Evolutionary conservation across 2,113 vertebrate species (phyloP).

Genomic region (Hymenochirus boettgeri): DNA sequence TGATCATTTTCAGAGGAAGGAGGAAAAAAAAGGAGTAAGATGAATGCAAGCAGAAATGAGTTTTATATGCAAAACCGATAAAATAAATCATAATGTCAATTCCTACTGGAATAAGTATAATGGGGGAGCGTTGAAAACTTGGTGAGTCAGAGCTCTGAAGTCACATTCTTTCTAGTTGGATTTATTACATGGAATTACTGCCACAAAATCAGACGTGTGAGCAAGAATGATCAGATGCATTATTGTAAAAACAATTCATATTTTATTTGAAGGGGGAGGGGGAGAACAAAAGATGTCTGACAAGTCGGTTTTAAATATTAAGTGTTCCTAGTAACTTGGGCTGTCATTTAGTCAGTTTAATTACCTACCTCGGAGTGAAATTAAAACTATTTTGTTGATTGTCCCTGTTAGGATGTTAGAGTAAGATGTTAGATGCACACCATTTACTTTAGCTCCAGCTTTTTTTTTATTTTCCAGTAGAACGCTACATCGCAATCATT

Average conservation of each 20-base stretch:
- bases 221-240: conserved; percentile 11
- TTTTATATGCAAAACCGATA: conserved; percentile 39
- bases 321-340: conserved; percentile 44
- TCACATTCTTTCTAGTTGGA: conserved; percentile 14
- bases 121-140: conserved; percentile 19
- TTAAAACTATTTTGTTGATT: conserved; percentile 50
- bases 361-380: conserved; percentile 51
- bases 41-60: conserved; percentile 37
- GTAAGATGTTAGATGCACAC: conserved; percentile 41
- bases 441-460: conserved; percentile 36
- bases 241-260: conserved; percentile 27
- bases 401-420: conserved; percentile 45
- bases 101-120: conserved; percentile 40
- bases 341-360: conserved; percentile 50
- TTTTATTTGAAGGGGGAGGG: conserved; percentile 10
- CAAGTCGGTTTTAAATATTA: conserved; percentile 42
- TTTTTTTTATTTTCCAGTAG: conserved; percentile 44
- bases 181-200: conserved; percentile 23
- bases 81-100: conserved; percentile 43
- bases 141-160: conserved; percentile 24
- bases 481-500: conserved; percentile 40
- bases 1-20: conserved; percentile 37
- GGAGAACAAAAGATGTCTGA: conserved; percentile 43
- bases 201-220: conserved; percentile 3
- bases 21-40: too few relatives aligned